Evolutionary conservation across 1,140 invertebrate genomes (phyloP).

Genomic region (Contarinia nasturtii): DNA sequence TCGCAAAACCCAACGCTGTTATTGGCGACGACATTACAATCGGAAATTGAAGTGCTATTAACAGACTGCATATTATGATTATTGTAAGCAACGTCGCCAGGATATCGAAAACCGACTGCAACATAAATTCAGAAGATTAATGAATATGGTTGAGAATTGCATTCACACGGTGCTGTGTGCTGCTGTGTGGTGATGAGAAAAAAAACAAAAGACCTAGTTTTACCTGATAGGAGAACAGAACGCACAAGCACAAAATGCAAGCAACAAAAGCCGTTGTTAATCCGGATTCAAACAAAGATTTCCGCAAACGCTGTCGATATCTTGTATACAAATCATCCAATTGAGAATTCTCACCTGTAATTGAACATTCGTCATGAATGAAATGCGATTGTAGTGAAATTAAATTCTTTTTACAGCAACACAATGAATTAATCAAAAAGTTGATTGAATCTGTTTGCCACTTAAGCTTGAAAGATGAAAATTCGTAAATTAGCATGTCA

Average conservation of each 20-base stretch:
- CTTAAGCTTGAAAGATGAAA: too few relatives aligned
- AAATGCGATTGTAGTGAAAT: too few relatives aligned
- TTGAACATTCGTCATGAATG: not conserved
- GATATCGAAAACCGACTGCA: constrained; percentile 12
- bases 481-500: too few relatives aligned
- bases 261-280: constrained; percentile 18
- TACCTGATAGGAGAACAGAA: not conserved
- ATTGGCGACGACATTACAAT: constrained; percentile 20
- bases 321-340: constrained; percentile 23
- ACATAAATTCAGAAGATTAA: too few relatives aligned
- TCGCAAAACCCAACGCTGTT: constrained; percentile 20
- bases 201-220: not conserved
- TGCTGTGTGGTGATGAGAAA: not conserved
- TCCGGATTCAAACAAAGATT: constrained; percentile 22
- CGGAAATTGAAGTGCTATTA: constrained; percentile 22
- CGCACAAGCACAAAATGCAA: constrained; percentile 13
- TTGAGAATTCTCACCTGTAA: constrained; percentile 16
- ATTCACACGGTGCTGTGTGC: not conserved
- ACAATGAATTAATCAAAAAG: too few relatives aligned
- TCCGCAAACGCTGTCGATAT: constrained; percentile 22
- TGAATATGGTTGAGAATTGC: not conserved
- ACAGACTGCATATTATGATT: constrained; percentile 17
- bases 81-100: constrained; percentile 14
- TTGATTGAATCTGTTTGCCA: too few relatives aligned
- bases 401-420: too few relatives aligned